Evolutionary conservation across 2,888 invertebrate genomes (phyloP), one percentile per base, ranked within the genome.

Genomic region (Neocrepidodera transversa): DNA sequence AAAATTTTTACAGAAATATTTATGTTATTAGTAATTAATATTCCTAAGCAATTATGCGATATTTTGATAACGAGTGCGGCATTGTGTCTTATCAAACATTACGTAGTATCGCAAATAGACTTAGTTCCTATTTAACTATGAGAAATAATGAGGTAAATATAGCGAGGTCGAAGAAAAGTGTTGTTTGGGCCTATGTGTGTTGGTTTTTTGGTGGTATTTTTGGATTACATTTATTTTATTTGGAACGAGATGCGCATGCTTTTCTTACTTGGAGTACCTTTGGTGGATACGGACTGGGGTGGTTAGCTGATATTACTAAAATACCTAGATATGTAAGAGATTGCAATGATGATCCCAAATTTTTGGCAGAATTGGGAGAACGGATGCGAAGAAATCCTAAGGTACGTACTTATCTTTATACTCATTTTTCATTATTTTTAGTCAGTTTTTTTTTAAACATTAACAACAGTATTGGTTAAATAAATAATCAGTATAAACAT

Each of bases 151-250:
- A 14, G 20, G 43, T 55, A 13, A 40, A 48, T 36, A 11, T 16
- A 16, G 2, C 1, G 8, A 32, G 55, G 11, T 51, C 36, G 49
- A 60, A 63, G 60, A 89, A 89, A 74, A 88, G 87, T 1, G 76
- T 87, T 7, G 74, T 89, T 48, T 75, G 86, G 71, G 87, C 97
- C 0, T 97, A 96, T 75, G 60, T 95, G 1, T 80, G 90, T 35
- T 97, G 96, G 96, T 73, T 95, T 0, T 84, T 93, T 67, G 93
- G 94, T 13, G 97, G 97, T 2, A 79, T 92, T 70, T 88, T 93
- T 68, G 97, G 97, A 0, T 80, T 92, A 3, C 97, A 97, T 79
- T 94, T 96, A 76, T 86, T 97, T 72, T 97, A 97, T 79, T 82
- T 97, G 64, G 86, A 88, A 52, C 84, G 97, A 56, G 94, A 96